These are phyloP conservation scores for Halisarca cf. caerulea DNA, from an alignment of 37 sponge, comb jelly and placozoan genomes.

Conservation along the genomic window DNA sequence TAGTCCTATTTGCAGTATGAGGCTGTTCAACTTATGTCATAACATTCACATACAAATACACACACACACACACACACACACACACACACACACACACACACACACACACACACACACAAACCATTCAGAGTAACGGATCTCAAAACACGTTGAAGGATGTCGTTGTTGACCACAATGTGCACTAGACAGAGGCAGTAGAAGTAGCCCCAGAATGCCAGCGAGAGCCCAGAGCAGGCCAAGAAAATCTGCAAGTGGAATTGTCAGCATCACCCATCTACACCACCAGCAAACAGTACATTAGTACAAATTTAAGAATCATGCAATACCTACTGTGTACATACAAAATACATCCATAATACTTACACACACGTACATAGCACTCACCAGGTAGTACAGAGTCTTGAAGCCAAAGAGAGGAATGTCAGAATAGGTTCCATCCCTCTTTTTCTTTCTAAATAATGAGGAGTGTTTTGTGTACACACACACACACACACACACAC, in stretches of 20 bases:
- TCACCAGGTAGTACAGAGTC: conserved; percentile 23
- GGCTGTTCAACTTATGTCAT: too few relatives aligned
- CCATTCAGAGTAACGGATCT: conserved; percentile 75
- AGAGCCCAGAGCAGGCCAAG: conserved; percentile 50
- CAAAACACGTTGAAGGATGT: conserved; percentile 63
- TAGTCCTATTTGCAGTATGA: too few relatives aligned
- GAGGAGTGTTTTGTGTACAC: too few relatives aligned
- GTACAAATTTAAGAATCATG: background rate
- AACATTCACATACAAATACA: too few relatives aligned
- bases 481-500: too few relatives aligned
- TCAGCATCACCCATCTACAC: too few relatives aligned
- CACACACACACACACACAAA: background rate
- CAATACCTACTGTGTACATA: background rate
- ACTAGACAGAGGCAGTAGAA: conserved; percentile 86
- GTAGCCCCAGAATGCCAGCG: conserved; percentile 72
- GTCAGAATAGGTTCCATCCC: conserved; percentile 7
- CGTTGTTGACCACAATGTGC: conserved; percentile 74
- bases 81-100: too few relatives aligned
- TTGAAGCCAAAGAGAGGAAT: conserved; percentile 26
- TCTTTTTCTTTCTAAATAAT: background rate
- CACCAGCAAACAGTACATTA: too few relatives aligned
- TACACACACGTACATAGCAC: background rate
- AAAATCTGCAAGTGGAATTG: conserved; percentile 39
- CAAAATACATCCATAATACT: background rate
- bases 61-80: too few relatives aligned